These are phyloP conservation scores for Andrena camellia DNA, from an alignment of 2,888 invertebrate species.

Conservation along the genomic window DNA sequence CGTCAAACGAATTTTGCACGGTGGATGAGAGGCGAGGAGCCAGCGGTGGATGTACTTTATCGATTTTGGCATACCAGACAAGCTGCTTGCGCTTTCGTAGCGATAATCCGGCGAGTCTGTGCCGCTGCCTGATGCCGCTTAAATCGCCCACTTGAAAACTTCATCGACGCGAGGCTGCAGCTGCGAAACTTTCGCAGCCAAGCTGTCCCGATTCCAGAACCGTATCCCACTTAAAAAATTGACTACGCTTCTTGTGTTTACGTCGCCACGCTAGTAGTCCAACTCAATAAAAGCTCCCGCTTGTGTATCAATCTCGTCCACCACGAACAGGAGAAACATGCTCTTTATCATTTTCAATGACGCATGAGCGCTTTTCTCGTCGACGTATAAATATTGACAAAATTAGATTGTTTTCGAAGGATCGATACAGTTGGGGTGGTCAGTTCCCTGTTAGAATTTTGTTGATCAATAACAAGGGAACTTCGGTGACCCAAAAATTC, in stretches of 20 bases:
- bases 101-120: conserved; percentile 80
- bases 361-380: too few relatives aligned
- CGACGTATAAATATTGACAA: too few relatives aligned
- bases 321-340: too few relatives aligned
- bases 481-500: too few relatives aligned
- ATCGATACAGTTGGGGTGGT: too few relatives aligned
- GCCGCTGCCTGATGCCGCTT: conserved; percentile 34
- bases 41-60: conserved; percentile 68
- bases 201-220: conserved; percentile 13
- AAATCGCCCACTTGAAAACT: conserved; percentile 52
- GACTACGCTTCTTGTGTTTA: background rate
- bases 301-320: too few relatives aligned
- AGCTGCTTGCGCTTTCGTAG: conserved; percentile 81
- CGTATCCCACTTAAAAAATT: conserved; percentile 3
- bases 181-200: background rate
- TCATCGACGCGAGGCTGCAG: conserved; percentile 43
- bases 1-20: conserved; percentile 64
- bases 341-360: too few relatives aligned
- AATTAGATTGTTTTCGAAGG: too few relatives aligned
- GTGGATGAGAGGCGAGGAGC: conserved; percentile 37
- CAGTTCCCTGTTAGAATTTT: too few relatives aligned
- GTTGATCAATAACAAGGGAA: too few relatives aligned
- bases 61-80: conserved; percentile 83
- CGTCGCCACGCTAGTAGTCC: too few relatives aligned
- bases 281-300: too few relatives aligned